These are phyloP conservation scores for Steinernema scapterisci DNA, from an alignment of 2,888 invertebrate genomes.

Conservation along the genomic window DNA sequence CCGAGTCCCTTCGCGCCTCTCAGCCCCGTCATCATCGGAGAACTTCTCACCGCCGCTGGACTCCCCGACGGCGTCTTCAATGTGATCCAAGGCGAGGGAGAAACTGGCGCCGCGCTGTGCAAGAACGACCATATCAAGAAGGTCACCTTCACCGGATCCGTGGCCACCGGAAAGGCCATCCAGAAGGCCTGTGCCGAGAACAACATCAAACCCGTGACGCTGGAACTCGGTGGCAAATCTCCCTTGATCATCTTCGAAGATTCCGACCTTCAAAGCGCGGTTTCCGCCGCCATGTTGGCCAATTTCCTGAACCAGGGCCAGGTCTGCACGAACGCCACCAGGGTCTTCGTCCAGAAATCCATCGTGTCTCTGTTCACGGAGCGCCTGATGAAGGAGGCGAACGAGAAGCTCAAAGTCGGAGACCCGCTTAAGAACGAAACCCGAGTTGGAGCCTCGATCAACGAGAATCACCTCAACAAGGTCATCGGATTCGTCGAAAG, in stretches of 20 bases:
- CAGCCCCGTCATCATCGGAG: slow-evolving; percentile 72
- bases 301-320: slow-evolving; percentile 73
- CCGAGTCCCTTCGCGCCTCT: slow-evolving; percentile 73
- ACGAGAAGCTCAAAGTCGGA: slow-evolving; percentile 54
- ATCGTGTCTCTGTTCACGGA: slow-evolving; percentile 70
- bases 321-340: slow-evolving; percentile 73
- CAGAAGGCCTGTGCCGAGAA: slow-evolving; percentile 69
- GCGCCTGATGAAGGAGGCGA: slow-evolving; percentile 67
- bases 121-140: slow-evolving; percentile 71
- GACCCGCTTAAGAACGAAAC: slow-evolving; percentile 66
- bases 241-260: slow-evolving; percentile 73
- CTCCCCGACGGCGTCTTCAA: slow-evolving; percentile 72
- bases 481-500: slow-evolving; percentile 70
- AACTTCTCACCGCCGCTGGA: slow-evolving; percentile 72
- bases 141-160: slow-evolving; percentile 72
- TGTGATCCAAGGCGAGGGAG: slow-evolving; percentile 72
- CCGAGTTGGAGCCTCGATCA: slow-evolving; percentile 72
- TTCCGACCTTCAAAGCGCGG: slow-evolving; percentile 71
- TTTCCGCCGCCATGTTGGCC: slow-evolving; percentile 72
- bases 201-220: slow-evolving; percentile 69
- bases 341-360: slow-evolving; percentile 72
- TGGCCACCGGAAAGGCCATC: slow-evolving; percentile 69
- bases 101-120: slow-evolving; percentile 70
- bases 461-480: slow-evolving; percentile 70
- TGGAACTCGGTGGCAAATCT: slow-evolving; percentile 73